Evolutionary conservation across 2,113 vertebrate species (phyloP).

Genomic region (Cyanistes caeruleus): DNA sequence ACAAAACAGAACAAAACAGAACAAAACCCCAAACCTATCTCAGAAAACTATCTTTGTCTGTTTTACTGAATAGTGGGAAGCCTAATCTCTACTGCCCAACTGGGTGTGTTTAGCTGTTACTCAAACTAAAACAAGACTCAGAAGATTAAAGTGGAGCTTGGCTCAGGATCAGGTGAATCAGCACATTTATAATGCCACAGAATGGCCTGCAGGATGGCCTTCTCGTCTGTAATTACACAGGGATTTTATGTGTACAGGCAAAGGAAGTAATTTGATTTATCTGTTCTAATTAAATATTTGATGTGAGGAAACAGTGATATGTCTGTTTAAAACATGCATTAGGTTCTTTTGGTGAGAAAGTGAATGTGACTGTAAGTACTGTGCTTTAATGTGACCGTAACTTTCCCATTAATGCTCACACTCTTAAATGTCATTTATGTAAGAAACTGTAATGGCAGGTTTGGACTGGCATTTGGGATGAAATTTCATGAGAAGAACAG

Average conservation of each 20-base stretch:
- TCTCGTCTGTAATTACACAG: slow-evolving; percentile 34
- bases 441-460: neutral
- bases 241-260: neutral
- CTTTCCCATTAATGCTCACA: neutral
- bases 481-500: neutral
- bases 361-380: neutral
- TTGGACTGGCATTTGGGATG: neutral
- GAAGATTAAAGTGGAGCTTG: slow-evolving; percentile 57
- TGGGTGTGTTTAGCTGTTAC: slow-evolving; percentile 55
- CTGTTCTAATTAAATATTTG: slow-evolving; percentile 29
- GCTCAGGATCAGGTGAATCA: slow-evolving; percentile 60
- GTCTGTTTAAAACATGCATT: neutral
- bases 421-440: neutral
- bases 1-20: neutral
- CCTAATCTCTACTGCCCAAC: neutral
- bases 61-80: neutral
- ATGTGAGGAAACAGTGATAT: slow-evolving; percentile 20
- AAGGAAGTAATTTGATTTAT: slow-evolving; percentile 59
- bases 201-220: slow-evolving; percentile 51
- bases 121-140: slow-evolving; percentile 22
- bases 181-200: slow-evolving; percentile 8
- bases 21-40: neutral
- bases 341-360: slow-evolving; percentile 1
- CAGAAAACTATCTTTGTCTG: slow-evolving; percentile 13
- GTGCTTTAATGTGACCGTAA: neutral